Base-by-base conservation (phyloP, 2,797 vertebrate species). In the Acanthornis magna region DNA sequence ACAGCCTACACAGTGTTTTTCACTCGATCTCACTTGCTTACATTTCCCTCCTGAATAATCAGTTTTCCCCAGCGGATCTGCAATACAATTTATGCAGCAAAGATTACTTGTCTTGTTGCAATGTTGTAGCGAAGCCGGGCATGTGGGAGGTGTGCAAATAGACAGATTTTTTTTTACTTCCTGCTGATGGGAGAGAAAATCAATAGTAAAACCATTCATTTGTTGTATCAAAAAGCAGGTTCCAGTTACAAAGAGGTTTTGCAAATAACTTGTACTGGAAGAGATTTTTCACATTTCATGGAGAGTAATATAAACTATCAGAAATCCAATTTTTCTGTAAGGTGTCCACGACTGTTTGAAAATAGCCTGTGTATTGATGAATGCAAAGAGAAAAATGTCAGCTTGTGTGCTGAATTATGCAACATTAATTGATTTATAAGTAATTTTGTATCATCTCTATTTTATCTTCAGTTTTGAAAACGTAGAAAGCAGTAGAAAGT, bases 351-450 rank as follows among this genome's bases (percentile, higher is more conserved):
- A 30, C 5, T 27, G 36, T 70, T 29, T 72, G 68, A 75, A 89
- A 50, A 68, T 8, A 53, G 8, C 10, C 26, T 21, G 8, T 3
- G 4, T 25, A 36, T 71, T 42, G 34, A 51, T 21, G 16, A 75
- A 63, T 72, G 10, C 7, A 36, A 62, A 54, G 11, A 66, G 2
- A 4, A 79, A 58, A 74, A 48, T 12, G 2, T 27, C 57, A 74
- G 8, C 10, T 72, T 0, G 0, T 47, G 11, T 43, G 34, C 16
- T 57, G 34, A 78, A 57, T 67, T 10, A 23, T 8, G 17, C 26
- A 74, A 65, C 2, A 29, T 26, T 54, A 62, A 66, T 11, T 53
- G 34, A n/a, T 86, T 58, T 45, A 50, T 9, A 30, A 3, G 5
- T 42, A 53, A 53, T 53, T 71, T 71, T 58, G 12, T 60, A 48